Conservation (phyloP, 2,113 vertebrate genomes). For the Pomatorhinus ruficollis region DNA sequence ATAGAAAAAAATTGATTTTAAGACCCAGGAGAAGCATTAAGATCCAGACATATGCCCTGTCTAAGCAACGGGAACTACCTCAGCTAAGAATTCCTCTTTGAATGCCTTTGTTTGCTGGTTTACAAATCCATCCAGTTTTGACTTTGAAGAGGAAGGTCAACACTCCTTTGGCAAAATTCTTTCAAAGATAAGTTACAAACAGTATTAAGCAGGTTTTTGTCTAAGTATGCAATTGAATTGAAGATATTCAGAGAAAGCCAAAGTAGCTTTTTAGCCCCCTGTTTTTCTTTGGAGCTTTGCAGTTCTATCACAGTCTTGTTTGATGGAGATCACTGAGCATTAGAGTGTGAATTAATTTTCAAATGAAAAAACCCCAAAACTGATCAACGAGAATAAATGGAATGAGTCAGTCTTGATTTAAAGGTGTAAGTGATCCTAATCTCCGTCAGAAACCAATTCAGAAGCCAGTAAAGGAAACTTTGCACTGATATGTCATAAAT, state of each 20-base stretch:
- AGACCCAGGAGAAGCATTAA: not conserved
- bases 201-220: not conserved
- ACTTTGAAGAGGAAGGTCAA: not conserved
- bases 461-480: not conserved
- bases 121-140: not conserved
- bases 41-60: not conserved
- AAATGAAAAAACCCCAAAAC: not conserved
- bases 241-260: not conserved
- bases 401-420: not conserved
- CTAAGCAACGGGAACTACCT: not conserved
- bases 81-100: not conserved
- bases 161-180: not conserved
- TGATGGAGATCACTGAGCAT: not conserved
- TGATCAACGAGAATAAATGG: not conserved
- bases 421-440: not conserved
- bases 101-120: not conserved
- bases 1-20: not conserved
- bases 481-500: not conserved
- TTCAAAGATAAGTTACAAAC: not conserved
- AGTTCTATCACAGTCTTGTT: not conserved
- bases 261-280: not conserved
- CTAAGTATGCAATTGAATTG: not conserved
- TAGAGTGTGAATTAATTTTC: not conserved
- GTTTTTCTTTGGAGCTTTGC: not conserved
- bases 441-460: not conserved